Evolutionary conservation across 2,797 vertebrate species (phyloP).

Genomic region (Periparus ater): DNA sequence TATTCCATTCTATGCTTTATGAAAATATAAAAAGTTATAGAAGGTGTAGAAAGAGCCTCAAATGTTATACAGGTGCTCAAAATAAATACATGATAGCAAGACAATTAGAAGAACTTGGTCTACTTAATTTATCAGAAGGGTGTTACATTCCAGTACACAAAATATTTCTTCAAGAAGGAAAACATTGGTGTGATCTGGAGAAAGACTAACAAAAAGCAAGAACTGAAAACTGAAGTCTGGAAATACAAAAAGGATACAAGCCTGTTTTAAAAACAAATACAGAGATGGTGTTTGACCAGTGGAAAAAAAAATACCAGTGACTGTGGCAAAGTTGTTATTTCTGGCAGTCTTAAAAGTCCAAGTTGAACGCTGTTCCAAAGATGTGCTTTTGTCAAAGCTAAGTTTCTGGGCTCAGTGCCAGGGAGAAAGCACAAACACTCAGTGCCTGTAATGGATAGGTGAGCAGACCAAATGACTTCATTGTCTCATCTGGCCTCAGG

Average conservation of each 20-base stretch:
- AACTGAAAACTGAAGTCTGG: not conserved
- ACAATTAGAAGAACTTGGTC: not conserved
- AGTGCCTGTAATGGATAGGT: constrained; percentile 36
- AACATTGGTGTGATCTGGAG: not conserved
- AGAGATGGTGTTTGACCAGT: not conserved
- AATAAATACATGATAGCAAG: not conserved
- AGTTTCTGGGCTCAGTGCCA: constrained; percentile 39
- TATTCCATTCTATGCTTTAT: not conserved
- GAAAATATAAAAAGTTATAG: not conserved
- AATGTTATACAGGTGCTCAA: not conserved
- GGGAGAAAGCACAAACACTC: not conserved
- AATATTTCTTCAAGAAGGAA: not conserved
- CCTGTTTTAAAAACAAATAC: not conserved
- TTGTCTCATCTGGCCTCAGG: not conserved
- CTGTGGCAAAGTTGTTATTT: not conserved
- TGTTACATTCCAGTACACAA: not conserved
- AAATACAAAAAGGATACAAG: not conserved
- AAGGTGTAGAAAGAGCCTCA: not conserved
- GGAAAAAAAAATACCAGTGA: not conserved
- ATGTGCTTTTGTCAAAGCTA: not conserved
- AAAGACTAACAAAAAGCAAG: not conserved
- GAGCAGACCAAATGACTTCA: constrained; percentile 29
- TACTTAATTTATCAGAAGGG: not conserved
- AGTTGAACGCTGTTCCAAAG: constrained; percentile 9
- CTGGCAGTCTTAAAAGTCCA: not conserved